Conservation (phyloP, 2,113 vertebrate genomes). For the Nycticebus coucang region DNA sequence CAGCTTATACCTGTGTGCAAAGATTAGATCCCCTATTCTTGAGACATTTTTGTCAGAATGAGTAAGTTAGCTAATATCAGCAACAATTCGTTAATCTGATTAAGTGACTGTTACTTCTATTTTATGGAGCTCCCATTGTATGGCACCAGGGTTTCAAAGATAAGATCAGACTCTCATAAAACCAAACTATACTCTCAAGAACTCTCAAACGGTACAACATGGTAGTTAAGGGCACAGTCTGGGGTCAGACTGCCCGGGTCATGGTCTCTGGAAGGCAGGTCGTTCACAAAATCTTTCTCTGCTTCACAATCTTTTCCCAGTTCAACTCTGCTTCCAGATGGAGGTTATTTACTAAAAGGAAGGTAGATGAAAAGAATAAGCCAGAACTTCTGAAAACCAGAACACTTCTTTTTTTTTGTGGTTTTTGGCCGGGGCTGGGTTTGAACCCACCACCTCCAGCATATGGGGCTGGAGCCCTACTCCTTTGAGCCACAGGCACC, state of each 20-base stretch:
- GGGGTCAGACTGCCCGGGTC: background rate
- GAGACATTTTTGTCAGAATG: constrained; percentile 31
- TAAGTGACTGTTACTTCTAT: background rate
- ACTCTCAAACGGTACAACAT: background rate
- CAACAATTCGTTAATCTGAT: constrained; percentile 28
- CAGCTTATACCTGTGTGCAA: background rate
- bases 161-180: constrained; percentile 63
- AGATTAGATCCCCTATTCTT: constrained; percentile 41
- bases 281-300: constrained; percentile 4
- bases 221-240: background rate
- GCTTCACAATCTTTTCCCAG: background rate
- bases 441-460: too few relatives aligned
- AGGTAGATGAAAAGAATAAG: constrained; percentile 30
- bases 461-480: too few relatives aligned
- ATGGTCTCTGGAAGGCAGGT: background rate
- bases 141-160: constrained; percentile 51
- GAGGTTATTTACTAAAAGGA: background rate
- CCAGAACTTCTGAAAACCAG: background rate
- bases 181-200: background rate
- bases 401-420: background rate
- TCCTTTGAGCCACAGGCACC: too few relatives aligned
- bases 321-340: constrained; percentile 38
- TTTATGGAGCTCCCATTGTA: constrained; percentile 34
- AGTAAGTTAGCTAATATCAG: constrained; percentile 45
- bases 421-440: too few relatives aligned